Conservation (phyloP, 1,140 invertebrate genomes). For the Amyelois transitella region DNA sequence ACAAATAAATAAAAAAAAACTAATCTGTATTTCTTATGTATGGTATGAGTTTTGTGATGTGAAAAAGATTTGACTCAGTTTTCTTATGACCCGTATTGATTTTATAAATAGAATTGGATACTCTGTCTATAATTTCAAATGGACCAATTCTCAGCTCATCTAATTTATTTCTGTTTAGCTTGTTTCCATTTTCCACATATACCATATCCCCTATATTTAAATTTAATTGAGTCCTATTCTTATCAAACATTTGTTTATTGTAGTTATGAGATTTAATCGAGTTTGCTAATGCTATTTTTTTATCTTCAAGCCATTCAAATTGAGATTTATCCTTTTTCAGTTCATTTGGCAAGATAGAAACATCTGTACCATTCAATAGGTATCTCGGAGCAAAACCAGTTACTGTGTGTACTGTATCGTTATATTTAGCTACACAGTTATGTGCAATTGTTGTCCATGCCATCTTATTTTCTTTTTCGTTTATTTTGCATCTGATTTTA, state of each 20-base stretch:
- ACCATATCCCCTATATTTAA: conserved; percentile 10
- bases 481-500: no score
- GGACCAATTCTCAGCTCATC: no score
- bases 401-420: conserved; percentile 35
- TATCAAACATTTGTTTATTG: conserved; percentile 14
- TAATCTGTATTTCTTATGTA: no score
- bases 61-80: no score
- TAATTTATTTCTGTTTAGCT: conserved; percentile 15
- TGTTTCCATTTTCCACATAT: no score
- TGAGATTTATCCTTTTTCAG: conserved; percentile 16
- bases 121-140: no score
- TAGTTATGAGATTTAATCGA: conserved; percentile 12
- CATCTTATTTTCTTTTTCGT: no score
- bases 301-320: conserved; percentile 10
- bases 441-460: no score
- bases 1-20: no score
- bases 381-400: conserved; percentile 45
- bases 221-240: conserved; percentile 8
- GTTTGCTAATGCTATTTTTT: conserved; percentile 12
- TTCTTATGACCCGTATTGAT: no score
- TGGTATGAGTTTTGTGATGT: no score
- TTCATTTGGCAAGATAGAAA: conserved; percentile 30
- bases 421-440: conserved; percentile 23
- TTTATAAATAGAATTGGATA: no score
- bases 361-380: conserved; percentile 36